phyloP scores from a whole-genome alignment of 2,113 vertebrate species.

The Lanius ludovicianus region DNA sequence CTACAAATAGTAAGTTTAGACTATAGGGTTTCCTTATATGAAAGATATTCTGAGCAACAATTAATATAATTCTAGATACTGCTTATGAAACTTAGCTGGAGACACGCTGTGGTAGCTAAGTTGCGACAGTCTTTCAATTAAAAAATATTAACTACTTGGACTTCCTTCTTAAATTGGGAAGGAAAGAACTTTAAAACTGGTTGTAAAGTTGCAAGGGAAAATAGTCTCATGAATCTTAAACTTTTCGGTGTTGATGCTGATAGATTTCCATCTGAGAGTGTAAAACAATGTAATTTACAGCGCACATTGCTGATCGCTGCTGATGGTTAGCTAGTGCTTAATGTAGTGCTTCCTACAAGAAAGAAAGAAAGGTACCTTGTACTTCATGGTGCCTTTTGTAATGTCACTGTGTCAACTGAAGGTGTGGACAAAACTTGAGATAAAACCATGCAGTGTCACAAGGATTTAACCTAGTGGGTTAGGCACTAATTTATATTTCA shows the following conservation, averaged over 20 bases:
- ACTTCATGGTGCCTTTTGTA: background rate
- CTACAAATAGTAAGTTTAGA: background rate
- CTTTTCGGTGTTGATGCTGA: background rate
- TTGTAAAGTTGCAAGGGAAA: background rate
- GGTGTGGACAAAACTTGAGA: background rate
- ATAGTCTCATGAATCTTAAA: background rate
- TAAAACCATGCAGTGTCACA: background rate
- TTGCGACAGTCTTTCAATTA: background rate
- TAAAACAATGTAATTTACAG: background rate
- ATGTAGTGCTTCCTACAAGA: background rate
- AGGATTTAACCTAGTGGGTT: background rate
- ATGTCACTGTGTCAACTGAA: background rate
- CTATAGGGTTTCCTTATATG: background rate
- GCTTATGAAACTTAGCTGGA: background rate
- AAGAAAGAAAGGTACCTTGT: background rate
- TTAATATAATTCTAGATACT: background rate
- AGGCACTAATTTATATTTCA: background rate
- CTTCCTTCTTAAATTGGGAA: background rate
- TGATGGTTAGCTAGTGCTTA: background rate
- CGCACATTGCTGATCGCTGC: rapidly evolving
- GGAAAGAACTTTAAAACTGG: background rate
- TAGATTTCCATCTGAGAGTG: background rate
- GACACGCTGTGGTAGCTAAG: background rate
- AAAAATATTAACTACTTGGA: background rate
- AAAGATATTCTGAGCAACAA: background rate